Conservation (phyloP, 2,797 vertebrate genomes). For the Notolepis coatsorum region DNA sequence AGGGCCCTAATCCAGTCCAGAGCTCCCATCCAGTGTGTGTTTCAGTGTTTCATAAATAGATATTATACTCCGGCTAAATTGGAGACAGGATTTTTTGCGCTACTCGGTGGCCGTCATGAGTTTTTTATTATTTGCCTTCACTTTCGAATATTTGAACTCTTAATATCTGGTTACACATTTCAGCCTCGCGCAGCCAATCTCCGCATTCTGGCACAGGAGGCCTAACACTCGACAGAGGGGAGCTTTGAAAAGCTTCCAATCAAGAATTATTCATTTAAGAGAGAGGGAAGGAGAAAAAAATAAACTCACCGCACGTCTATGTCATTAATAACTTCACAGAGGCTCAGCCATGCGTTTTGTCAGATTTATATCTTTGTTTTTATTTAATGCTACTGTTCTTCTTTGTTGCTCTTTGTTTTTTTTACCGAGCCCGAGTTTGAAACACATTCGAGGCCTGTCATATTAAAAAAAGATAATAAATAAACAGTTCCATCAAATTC, state of each 20-base stretch:
- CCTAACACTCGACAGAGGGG: conserved; percentile 63
- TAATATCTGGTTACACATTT: conserved; percentile 83
- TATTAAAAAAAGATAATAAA: not conserved
- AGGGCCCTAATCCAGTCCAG: conserved; percentile 84
- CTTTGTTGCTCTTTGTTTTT: too few species aligned
- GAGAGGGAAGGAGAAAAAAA: conserved; percentile 47
- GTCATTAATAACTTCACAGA: conserved; percentile 70
- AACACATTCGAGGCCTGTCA: not conserved
- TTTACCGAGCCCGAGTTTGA: too few species aligned
- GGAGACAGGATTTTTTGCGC: conserved; percentile 80
- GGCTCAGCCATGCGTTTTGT: conserved; percentile 56
- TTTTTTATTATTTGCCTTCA: conserved; percentile 84
- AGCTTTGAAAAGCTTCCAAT: conserved; percentile 68
- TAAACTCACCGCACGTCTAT: conserved; percentile 69
- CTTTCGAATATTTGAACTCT: conserved; percentile 78
- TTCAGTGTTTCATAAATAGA: conserved; percentile 82
- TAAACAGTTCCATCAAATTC: conserved; percentile 2
- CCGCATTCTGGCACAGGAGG: conserved; percentile 70
- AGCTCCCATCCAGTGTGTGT: conserved; percentile 69
- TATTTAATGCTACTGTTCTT: conserved; percentile 36
- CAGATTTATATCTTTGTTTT: conserved; percentile 53
- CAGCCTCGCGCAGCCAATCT: conserved; percentile 62
- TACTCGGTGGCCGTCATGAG: conserved; percentile 74
- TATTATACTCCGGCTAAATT: conserved; percentile 78
- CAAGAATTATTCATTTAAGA: conserved; percentile 71